Conservation (phyloP, 2,888 invertebrate genomes). For the Aquatica leii region DNA sequence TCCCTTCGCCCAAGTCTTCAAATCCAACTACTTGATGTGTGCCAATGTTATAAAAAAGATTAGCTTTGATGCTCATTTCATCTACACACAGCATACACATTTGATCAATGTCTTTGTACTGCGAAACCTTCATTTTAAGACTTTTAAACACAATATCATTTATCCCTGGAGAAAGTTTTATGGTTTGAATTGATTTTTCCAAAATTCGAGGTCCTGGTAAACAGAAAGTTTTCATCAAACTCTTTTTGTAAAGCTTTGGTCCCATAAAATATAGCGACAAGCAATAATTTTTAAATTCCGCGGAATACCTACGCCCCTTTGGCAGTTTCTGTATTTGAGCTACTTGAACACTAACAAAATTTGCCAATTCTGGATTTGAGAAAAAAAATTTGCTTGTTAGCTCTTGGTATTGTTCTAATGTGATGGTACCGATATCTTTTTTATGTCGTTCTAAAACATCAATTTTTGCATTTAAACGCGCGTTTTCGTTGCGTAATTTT, state of each 20-base stretch:
- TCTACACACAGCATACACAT: neutral
- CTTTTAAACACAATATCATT: neutral
- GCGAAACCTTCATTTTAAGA: neutral
- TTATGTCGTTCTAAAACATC: too few relatives aligned
- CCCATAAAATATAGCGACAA: neutral
- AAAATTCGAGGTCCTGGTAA: neutral
- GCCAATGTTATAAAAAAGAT: constrained; percentile 1
- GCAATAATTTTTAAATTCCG: neutral
- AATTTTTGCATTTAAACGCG: too few relatives aligned
- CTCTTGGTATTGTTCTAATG: too few relatives aligned
- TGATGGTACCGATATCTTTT: too few relatives aligned
- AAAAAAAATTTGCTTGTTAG: neutral
- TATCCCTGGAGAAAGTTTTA: neutral
- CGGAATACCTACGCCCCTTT: neutral
- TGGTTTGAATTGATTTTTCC: neutral
- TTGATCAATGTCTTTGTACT: neutral
- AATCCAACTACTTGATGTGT: constrained; percentile 4
- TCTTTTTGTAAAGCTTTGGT: neutral
- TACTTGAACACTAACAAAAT: neutral
- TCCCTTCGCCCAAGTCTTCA: neutral
- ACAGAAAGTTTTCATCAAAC: neutral
- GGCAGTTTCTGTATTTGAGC: neutral
- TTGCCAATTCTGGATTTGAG: neutral
- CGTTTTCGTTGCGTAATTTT: too few relatives aligned
- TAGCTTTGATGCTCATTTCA: neutral